Evolutionary conservation across 2,113 vertebrate species (phyloP), one percentile per base, ranked within the genome.

Genomic region (Perca flavescens): DNA sequence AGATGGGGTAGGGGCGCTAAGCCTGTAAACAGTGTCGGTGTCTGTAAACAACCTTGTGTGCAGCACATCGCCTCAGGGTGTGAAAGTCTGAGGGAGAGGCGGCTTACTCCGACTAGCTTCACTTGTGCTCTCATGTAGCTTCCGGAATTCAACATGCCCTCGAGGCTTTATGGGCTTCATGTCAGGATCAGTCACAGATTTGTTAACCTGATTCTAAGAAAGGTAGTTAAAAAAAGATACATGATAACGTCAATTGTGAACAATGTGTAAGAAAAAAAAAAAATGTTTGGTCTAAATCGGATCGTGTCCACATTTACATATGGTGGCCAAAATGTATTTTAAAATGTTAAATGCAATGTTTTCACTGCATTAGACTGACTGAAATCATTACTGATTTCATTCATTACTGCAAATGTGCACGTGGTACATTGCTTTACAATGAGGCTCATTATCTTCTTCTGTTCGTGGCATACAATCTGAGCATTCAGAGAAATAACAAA

Each of bases 11-110:
- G 75, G 74, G 71, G 70, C 74, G 69, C 80, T 87, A 50, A 81
- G 85, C 63, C 50, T 80, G 78, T 68, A 77, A 82, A 84, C 74
- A 84, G 78, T 66, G 83, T 83, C 62, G 47, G 74, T 77, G 77
- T 77, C 81, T 86, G 91, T 93, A 92, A 93, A 93, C 91, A 92
- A 92, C 74, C 88, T 86, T 89, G 89, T 91, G 86, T 90, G 90
- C 81, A 79, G 82, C 82, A 75, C 77, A 76, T 80, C 50, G 89
- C 92, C 89, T 88, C 78, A 3, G 91, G 92, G 87, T 85, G 89
- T 88, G 88, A 91, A 87, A 82, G 76, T 88, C 80, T 88, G 56
- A 83, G 52, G 69, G 77, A 89, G 88, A 80, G 83, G 68, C 25
- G 31, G 85, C 79, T 88, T 85, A 79, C 64, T 80, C 71, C 12